Evolutionary conservation across 2,113 vertebrate genomes (phyloP).

Genomic region (Chiloscyllium plagiosum): DNA sequence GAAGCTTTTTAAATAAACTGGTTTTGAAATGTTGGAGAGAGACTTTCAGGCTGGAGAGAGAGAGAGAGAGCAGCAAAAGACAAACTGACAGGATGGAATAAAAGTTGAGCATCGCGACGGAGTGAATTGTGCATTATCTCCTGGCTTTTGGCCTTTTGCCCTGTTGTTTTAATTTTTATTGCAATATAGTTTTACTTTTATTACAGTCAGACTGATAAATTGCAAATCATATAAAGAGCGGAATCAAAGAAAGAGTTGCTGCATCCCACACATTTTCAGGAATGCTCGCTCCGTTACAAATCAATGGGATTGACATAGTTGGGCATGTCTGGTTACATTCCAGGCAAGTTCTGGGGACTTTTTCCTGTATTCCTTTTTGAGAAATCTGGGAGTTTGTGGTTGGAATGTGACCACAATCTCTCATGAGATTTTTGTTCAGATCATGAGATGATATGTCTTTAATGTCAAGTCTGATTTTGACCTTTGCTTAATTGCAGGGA

Average conservation of each 20-base stretch:
- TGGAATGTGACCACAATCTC: neutral
- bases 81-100: neutral
- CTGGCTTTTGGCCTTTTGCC: neutral
- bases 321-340: neutral
- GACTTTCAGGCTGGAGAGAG: too few species aligned
- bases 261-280: neutral
- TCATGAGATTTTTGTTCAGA: neutral
- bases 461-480: neutral
- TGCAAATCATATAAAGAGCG: neutral
- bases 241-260: neutral
- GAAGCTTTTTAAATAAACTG: neutral
- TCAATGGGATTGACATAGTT: neutral
- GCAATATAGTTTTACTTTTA: neutral
- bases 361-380: neutral
- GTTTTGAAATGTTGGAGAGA: neutral
- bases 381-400: neutral
- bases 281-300: neutral
- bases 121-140: neutral
- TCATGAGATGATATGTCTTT: neutral
- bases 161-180: neutral
- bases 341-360: neutral
- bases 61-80: neutral
- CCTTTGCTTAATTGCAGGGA: neutral
- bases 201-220: neutral
- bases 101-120: neutral